Evolutionary conservation across 2,888 invertebrate species (phyloP), one percentile per base, ranked within the genome.

Genomic region (Serrognathus titanus): DNA sequence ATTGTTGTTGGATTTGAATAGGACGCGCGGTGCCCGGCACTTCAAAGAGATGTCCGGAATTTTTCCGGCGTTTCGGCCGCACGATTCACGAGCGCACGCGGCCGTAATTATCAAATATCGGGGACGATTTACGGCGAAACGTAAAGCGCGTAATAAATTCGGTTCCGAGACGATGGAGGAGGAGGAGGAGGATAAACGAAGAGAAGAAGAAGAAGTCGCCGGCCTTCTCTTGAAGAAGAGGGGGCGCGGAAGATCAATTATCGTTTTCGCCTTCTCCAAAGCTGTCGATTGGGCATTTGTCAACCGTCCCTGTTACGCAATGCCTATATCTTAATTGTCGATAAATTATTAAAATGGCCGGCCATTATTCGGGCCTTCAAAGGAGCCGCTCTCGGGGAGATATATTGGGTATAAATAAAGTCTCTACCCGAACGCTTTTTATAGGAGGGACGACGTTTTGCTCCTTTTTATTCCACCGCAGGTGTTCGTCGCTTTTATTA

Each of bases 301-400:
- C 57, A 57, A 11, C 20, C 43, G 10, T 9, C 16, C 20, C 43
- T 43, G 16, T 66, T 67, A 60, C 62, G 65, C 64, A 65, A 68
- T 58, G 64, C 60, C 61, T 63, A 56, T 63, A 65, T 68, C 64
- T 69, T 71, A 72, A 73, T 72, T 71, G 71, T 71, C 69, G 68
- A 74, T 74, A 74, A 73, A 74, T 73, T 73, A 71, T 71, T 68
- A 69, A 71, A 72, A 70, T 69, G 66, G 67, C 67, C 65, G 66
- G 61, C 67, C 68, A 70, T 71, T 71, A 71, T 69, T 65, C 67
- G 61, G 69, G 61, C 40, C 64, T 65, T 71, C 71, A 73, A 73
- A 73, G 72, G 65, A 55, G 68, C 73, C 73, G 73, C 69, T 64
- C 61, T 61, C 60, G 61, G 62, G 64, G 66, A 70, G 71, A 72